These are phyloP conservation scores for Microcebus murinus DNA, from an alignment of 2,113 vertebrate species.

Conservation along the genomic window DNA sequence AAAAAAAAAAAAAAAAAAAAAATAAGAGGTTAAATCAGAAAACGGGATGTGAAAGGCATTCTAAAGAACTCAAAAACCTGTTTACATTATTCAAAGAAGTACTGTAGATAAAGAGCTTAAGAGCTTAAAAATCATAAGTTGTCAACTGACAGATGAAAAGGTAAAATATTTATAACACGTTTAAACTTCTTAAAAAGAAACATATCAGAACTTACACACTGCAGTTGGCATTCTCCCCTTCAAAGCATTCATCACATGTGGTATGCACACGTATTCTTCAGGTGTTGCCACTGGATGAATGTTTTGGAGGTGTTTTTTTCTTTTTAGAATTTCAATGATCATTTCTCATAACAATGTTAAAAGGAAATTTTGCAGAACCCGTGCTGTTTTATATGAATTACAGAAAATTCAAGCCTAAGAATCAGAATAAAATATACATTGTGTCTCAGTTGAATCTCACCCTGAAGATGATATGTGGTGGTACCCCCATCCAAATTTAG, in stretches of 20 bases:
- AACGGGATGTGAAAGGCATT: neutral
- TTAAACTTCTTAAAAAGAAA: constrained; percentile 36
- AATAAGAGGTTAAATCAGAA: neutral
- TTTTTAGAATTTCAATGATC: neutral
- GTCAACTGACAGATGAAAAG: constrained; percentile 40
- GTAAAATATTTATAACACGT: constrained; percentile 1
- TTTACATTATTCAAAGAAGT: constrained; percentile 34
- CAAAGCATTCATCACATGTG: neutral
- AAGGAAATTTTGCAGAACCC: neutral
- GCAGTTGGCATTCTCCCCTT: neutral
- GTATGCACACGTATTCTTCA: neutral
- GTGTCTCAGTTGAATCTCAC: neutral
- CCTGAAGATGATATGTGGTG: neutral
- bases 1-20: too few relatives aligned
- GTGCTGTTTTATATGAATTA: neutral
- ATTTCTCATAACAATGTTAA: neutral
- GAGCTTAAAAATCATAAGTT: constrained; percentile 46
- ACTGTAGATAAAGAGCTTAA: neutral
- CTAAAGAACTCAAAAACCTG: constrained; percentile 26
- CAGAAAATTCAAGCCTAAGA: neutral
- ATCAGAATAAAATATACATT: neutral
- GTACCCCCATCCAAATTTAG: neutral
- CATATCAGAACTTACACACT: neutral
- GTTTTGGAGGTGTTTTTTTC: neutral
- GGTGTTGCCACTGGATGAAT: neutral